phyloP scores from a whole-genome alignment of 2,797 vertebrate species.

The Propithecus perrieri region DNA sequence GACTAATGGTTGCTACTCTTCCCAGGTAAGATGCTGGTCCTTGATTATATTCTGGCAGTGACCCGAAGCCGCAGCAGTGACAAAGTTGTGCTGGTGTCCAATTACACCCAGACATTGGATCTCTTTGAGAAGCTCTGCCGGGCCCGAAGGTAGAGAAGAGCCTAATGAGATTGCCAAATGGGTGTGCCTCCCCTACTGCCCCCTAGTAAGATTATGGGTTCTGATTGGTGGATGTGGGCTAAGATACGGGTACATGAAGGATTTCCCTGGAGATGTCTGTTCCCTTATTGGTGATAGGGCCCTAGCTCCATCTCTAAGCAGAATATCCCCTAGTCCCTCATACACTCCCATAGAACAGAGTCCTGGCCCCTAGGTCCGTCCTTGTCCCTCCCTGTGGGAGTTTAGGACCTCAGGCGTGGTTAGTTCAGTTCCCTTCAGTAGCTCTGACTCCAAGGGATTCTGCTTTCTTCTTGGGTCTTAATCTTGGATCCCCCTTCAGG shows the following conservation, averaged over 20 bases:
- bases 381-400: conserved; percentile 1
- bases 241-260: neutral
- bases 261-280: neutral
- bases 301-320: neutral
- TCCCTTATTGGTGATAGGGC: neutral
- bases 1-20: conserved; percentile 47
- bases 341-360: neutral
- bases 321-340: neutral
- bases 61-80: conserved; percentile 93
- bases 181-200: neutral
- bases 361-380: neutral
- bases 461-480: conserved; percentile 36
- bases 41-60: conserved; percentile 97
- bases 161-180: neutral
- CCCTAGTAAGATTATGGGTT: neutral
- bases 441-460: neutral
- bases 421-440: neutral
- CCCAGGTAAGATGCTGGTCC: conserved; percentile 96
- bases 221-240: neutral
- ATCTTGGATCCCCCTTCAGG: conserved; percentile 81
- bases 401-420: neutral
- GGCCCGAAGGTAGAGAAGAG: conserved; percentile 88
- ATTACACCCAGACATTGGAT: conserved; percentile 98
- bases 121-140: conserved; percentile 98
- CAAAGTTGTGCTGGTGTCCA: conserved; percentile 98